Evolutionary conservation across 2,797 vertebrate genomes (phyloP), one percentile per base, ranked within the genome.

Genomic region (Gallinago stenura): DNA sequence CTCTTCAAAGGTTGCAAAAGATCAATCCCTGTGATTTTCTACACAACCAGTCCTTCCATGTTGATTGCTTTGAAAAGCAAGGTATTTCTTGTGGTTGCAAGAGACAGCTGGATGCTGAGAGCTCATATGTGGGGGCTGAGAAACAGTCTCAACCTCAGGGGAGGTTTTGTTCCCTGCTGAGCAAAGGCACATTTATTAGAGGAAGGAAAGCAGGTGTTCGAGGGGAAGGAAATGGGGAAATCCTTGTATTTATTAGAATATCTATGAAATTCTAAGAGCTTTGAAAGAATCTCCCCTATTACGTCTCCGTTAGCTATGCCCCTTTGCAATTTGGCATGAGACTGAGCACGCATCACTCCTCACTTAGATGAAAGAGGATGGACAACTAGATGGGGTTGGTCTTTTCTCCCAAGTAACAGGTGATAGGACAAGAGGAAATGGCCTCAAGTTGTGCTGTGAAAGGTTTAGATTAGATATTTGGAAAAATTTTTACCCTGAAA

Each of bases 181-280:
- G 76, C 43, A 89, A 53, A 62, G 14, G 5, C 20, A 58, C n/a
- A 48, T 65, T 62, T 84, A 62, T 69, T 72, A 84, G 83, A 88
- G 56, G 20, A 87, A 54, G n/a, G 69, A 87, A 93, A 97, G 20
- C 61, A 91, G 75, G 65, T 91, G 80, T 64, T 75, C 43, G 20
- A 75, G n/a, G 41, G 65, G 39, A 95, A 95, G 46, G 37, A 88
- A 94, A 78, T 71, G 80, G 91, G 79, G 54, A 93, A 96, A 94
- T 69, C 61, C 51, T 87, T 73, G 20, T 48, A 37, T 53, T 93
- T 82, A 51, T 88, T 89, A 89, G 62, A 73, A 70, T 73, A 83
- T 10, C 5, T 9, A 30, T 68, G 48, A 95, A 37, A 76, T 72
- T 50, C 62, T 50, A 64, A 84, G 12, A 2, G 3, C 10, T 95